Percentiles rank a stretch among this genome's conserved stretches.
These are phyloP conservation scores for Thecocarcelia acutangulata DNA, from an alignment of 2,888 invertebrate genomes.

Conservation along the genomic window DNA sequence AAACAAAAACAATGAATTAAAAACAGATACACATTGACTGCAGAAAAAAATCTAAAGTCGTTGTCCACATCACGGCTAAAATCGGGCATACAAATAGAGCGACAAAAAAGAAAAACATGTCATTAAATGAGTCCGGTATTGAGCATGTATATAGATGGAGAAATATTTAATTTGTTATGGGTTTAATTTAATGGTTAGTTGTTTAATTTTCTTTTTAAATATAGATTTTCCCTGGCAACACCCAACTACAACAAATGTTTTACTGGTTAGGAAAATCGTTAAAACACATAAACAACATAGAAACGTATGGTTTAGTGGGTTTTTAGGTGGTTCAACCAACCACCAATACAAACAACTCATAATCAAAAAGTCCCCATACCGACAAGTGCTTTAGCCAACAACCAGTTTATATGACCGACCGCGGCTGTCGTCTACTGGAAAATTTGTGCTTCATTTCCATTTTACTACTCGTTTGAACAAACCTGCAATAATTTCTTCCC, in stretches of 20 bases:
- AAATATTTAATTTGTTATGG: slow-evolving; percentile 35
- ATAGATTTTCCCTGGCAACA: slow-evolving; percentile 56
- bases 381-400: slow-evolving; percentile 24
- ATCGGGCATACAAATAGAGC: slow-evolving; percentile 12
- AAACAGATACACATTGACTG: background rate
- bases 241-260: slow-evolving; percentile 45
- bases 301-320: slow-evolving; percentile 62
- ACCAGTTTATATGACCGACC: slow-evolving; percentile 5
- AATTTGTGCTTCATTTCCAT: background rate
- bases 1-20: slow-evolving; percentile 40
- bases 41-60: slow-evolving; percentile 20
- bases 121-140: slow-evolving; percentile 15
- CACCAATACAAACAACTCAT: slow-evolving; percentile 10
- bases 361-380: slow-evolving; percentile 9
- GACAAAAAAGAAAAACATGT: slow-evolving; percentile 37
- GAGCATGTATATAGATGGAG: slow-evolving; percentile 1
- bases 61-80: slow-evolving; percentile 32
- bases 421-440: slow-evolving; percentile 12
- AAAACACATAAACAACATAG: background rate
- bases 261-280: slow-evolving; percentile 12
- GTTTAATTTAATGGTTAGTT: slow-evolving; percentile 29
- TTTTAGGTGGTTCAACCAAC: slow-evolving; percentile 63
- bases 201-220: slow-evolving; percentile 14
- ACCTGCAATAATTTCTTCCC: background rate
- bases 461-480: too few relatives aligned